Conservation (phyloP, 1,140 invertebrate species). For the Bombus soroeensis region DNA sequence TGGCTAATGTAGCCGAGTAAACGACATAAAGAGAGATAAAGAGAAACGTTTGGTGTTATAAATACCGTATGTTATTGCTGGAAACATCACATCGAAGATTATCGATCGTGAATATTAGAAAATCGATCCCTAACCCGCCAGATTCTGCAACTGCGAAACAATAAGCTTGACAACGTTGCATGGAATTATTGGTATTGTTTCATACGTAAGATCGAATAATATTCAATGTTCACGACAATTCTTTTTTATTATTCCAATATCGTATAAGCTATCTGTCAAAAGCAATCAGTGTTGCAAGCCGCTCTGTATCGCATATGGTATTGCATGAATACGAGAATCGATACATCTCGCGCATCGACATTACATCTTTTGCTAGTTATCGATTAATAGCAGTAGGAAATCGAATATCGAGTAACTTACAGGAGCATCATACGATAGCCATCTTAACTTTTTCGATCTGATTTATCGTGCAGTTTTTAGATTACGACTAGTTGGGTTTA, state of each 20-base stretch:
- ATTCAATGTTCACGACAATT: not conserved
- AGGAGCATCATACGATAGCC: not conserved
- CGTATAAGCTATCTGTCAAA: not conserved
- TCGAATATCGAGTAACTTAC: not conserved
- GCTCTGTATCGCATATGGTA: not conserved
- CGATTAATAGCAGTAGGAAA: not conserved
- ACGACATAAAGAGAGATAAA: too few species aligned
- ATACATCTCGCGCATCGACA: not conserved
- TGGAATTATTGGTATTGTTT: not conserved
- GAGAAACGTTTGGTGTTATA: not conserved
- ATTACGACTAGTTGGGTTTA: not conserved
- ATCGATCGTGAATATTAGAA: slow-evolving; percentile 1
- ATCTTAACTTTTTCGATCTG: not conserved
- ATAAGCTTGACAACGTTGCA: not conserved
- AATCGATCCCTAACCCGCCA: not conserved
- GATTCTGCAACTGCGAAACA: not conserved
- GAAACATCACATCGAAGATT: not conserved
- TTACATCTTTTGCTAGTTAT: not conserved
- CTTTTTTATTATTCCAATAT: not conserved
- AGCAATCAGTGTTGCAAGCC: not conserved
- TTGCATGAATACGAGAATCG: not conserved
- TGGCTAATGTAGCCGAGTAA: too few species aligned
- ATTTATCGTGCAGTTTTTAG: not conserved
- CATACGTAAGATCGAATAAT: not conserved
- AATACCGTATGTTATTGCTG: not conserved